Evolutionary conservation across 2,888 invertebrate genomes (phyloP).

Genomic region (Platycnemis pennipes): DNA sequence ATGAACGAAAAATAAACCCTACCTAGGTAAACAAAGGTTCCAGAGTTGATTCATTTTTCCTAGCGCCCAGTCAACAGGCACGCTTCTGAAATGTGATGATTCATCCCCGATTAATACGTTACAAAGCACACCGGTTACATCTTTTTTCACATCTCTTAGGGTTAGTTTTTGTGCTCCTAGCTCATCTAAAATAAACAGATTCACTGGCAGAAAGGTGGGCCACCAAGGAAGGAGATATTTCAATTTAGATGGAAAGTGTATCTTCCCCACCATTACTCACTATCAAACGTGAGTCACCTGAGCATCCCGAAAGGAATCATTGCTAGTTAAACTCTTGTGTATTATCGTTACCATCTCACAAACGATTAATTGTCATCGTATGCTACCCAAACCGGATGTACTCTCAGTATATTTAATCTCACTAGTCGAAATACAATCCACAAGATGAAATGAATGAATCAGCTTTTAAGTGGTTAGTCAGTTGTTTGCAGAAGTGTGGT

Average conservation of each 20-base stretch:
- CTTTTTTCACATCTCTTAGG: background rate
- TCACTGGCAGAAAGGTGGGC: background rate
- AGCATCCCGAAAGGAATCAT: background rate
- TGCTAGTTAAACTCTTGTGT: background rate
- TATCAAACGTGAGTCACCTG: background rate
- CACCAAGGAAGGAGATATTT: constrained; percentile 33
- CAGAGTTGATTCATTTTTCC: background rate
- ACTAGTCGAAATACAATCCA: too few relatives aligned
- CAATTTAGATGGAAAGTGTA: constrained; percentile 20
- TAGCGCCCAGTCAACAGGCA: background rate
- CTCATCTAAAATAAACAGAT: background rate
- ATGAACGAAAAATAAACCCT: background rate
- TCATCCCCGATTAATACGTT: constrained; percentile 37
- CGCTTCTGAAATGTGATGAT: constrained; percentile 15
- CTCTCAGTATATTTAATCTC: too few relatives aligned
- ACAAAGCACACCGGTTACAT: background rate
- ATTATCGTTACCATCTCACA: background rate
- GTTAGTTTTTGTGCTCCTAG: background rate
- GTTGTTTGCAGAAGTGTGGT: too few relatives aligned
- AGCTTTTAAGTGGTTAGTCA: too few relatives aligned
- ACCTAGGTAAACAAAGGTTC: background rate
- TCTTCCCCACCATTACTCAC: background rate
- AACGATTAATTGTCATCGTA: background rate
- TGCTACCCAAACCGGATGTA: background rate
- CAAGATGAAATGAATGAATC: too few relatives aligned